Percentiles rank a stretch among this genome's conserved stretches.
phyloP scores from a whole-genome alignment of 2,797 vertebrate species.

The Chelmon rostratus region DNA sequence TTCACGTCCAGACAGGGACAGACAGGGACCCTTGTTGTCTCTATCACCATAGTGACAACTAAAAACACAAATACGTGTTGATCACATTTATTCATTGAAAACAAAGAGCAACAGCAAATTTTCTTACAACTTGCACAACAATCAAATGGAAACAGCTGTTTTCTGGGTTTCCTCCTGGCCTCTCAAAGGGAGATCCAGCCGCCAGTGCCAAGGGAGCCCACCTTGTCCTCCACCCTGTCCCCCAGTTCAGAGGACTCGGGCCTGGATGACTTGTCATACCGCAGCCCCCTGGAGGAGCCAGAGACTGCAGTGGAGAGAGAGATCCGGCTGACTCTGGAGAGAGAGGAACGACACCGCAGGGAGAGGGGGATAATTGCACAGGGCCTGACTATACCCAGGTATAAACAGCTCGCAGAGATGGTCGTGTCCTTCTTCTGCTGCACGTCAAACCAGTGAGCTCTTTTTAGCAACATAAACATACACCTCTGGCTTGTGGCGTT shows the following conservation, averaged over 20 bases:
- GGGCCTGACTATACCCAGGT: conserved; percentile 66
- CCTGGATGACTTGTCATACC: conserved; percentile 72
- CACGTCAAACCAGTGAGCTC: not conserved
- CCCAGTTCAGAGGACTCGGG: conserved; percentile 80
- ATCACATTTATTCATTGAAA: not conserved
- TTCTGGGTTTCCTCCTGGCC: conserved; percentile 17
- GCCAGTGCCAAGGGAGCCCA: conserved; percentile 55
- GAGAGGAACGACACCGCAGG: conserved; percentile 77
- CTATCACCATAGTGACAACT: no score
- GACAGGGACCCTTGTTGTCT: not conserved
- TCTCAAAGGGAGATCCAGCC: conserved; percentile 63
- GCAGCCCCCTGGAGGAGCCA: conserved; percentile 67
- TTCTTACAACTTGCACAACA: not conserved
- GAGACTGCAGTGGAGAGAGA: conserved; percentile 81
- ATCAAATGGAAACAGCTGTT: not conserved
- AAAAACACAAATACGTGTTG: not conserved
- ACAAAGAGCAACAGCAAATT: not conserved
- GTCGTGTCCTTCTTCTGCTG: not conserved
- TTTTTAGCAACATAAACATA: not conserved
- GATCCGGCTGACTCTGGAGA: conserved; percentile 79
- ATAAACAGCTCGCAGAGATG: not conserved
- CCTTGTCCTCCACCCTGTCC: conserved; percentile 67
- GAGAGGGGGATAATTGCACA: conserved; percentile 75
- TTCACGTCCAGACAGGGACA: not conserved
- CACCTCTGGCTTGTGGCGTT: not conserved